Evolutionary conservation across 2,113 vertebrate genomes (phyloP), one percentile per base, ranked within the genome.

Genomic region (Trematocara nigrifrons): DNA sequence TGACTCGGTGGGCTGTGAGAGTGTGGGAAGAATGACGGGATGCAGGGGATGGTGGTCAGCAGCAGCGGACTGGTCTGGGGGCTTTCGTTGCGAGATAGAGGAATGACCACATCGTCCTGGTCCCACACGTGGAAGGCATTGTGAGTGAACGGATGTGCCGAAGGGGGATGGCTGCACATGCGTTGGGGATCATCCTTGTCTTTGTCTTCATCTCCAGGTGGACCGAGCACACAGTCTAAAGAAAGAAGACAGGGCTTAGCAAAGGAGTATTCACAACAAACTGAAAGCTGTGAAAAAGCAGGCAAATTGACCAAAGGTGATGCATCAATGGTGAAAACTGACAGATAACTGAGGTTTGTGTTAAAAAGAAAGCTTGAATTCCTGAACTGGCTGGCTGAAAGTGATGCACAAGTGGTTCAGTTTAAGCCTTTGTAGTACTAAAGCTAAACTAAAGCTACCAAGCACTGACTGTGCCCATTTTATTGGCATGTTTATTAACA

Each of bases 71-170:
- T 96, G 69, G 5, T 29, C 89, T 84, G 92, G 8, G 92, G 84
- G 86, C 90, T 93, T 5, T 95, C 90, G 0, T 94, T 89, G 0
- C 33, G 78, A 4, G 93, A 85, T 66, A 96, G 78, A 3, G 95
- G 61, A 86, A 96, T 93, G 61, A 95, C 89, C 54, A 96, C 94
- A 7, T 95, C 95, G 3, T 96, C 96, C 91, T 95, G 94, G 91
- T 97, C 95, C 96, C 96, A 96, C 84, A 97, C 94, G 10, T 96
- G 96, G 91, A 96, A 97, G 86, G 96, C 94, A 13, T 97, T 97
- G 91, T 96, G 95, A 56, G 95, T 80, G 7, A 95, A 92, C 0
- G 94, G 90, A 38, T 95, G 91, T 1, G 45, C 42, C 0, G 80
- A 12, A 0, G 93, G 91, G 3, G 90, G 87, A 38, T 94, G 92